phyloP scores from a whole-genome alignment of 2,888 invertebrate species.

The Lasioglossum lativentre region DNA sequence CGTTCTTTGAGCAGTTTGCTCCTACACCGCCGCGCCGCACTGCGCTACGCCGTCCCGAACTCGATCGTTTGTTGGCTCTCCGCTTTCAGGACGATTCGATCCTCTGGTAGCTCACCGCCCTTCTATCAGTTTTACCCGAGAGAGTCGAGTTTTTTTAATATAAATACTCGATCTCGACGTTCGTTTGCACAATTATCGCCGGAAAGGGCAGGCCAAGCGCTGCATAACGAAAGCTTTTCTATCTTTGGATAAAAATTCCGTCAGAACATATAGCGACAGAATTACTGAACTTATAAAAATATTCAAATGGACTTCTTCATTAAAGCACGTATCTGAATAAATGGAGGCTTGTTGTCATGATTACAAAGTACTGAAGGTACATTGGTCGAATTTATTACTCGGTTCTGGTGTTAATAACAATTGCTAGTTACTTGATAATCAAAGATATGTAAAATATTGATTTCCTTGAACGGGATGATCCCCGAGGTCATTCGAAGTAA shows the following conservation, averaged over 20 bases:
- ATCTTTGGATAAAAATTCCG: neutral
- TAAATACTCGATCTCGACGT: neutral
- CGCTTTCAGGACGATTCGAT: neutral
- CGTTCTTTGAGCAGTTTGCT: slow-evolving; percentile 10
- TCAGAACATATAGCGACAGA: neutral
- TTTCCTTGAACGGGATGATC: too few relatives aligned
- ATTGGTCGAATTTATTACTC: too few relatives aligned
- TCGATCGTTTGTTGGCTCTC: neutral
- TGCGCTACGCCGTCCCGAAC: too few relatives aligned
- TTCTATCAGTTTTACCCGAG: neutral
- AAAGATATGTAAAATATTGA: neutral
- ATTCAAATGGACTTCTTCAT: too few relatives aligned
- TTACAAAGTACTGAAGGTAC: too few relatives aligned
- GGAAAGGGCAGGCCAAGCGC: neutral
- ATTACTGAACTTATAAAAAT: neutral
- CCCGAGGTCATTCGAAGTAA: too few relatives aligned
- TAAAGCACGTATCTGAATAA: too few relatives aligned
- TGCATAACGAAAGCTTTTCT: neutral
- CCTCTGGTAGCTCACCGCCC: neutral
- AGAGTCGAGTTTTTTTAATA: neutral
- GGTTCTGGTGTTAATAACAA: too few relatives aligned
- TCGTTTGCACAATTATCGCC: neutral
- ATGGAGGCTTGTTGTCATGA: too few relatives aligned
- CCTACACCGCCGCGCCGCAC: neutral
- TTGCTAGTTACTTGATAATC: neutral